Conservation (phyloP, 2,113 vertebrate species). For the Aegithalos caudatus region DNA sequence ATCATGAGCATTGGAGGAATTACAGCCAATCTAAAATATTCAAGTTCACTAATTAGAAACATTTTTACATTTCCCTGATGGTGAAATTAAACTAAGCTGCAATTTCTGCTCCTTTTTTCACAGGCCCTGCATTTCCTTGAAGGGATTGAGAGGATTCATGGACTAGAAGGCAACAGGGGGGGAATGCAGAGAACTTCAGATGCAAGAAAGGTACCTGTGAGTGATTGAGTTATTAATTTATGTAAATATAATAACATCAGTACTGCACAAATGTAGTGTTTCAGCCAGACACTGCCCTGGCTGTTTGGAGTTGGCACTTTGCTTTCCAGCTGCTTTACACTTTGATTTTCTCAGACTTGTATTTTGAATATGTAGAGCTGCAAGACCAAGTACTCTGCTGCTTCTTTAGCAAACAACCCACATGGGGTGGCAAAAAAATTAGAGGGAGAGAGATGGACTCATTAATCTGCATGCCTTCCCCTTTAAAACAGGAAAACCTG, state of each 20-base stretch:
- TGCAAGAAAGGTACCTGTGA: neutral
- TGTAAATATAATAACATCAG: neutral
- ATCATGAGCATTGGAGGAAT: neutral
- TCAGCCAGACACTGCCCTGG: neutral
- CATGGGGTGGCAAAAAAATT: neutral
- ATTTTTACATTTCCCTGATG: neutral
- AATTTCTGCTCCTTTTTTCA: neutral
- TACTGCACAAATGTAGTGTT: neutral
- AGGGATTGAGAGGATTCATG: neutral
- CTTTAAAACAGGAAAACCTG: neutral
- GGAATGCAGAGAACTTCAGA: neutral
- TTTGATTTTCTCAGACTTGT: neutral
- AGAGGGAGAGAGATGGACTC: neutral
- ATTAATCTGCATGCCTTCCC: neutral
- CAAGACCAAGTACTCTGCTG: neutral
- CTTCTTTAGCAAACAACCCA: neutral
- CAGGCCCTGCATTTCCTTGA: neutral
- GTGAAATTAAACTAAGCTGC: neutral
- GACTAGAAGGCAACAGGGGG: accelerated
- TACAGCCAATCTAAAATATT: neutral
- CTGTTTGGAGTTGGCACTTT: neutral
- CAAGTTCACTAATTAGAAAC: neutral
- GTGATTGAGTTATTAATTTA: neutral
- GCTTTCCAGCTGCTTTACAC: neutral
- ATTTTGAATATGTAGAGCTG: neutral